Evolutionary conservation across 2,113 vertebrate genomes (phyloP).

Genomic region (Lampris incognitus): DNA sequence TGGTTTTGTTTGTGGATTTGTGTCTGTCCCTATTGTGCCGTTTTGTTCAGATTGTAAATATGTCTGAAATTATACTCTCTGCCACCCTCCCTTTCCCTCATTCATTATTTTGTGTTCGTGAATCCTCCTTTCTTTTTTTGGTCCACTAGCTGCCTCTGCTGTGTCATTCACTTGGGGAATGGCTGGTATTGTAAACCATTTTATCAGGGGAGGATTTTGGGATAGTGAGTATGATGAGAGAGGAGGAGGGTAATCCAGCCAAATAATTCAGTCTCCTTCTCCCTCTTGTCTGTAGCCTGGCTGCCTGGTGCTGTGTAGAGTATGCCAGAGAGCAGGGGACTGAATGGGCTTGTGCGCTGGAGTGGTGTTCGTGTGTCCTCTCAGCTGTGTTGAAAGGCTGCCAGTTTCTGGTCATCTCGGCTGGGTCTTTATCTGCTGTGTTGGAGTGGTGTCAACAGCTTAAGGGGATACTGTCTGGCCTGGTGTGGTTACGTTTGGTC

Average conservation of each 20-base stretch:
- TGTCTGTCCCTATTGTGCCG: constrained; percentile 37
- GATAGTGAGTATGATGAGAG: constrained; percentile 25
- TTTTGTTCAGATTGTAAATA: constrained; percentile 56
- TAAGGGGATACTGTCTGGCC: constrained; percentile 62
- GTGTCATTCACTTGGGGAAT: constrained; percentile 35
- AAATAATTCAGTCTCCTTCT: neutral
- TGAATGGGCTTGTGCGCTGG: constrained; percentile 45
- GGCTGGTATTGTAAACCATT: constrained; percentile 52
- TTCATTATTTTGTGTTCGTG: constrained; percentile 40
- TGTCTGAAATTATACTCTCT: constrained; percentile 22
- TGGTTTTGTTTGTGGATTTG: neutral
- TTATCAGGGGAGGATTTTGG: constrained; percentile 52
- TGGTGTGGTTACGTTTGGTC: constrained; percentile 48
- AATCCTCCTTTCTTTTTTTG: constrained; percentile 34
- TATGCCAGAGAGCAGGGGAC: constrained; percentile 43
- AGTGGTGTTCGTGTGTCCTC: constrained; percentile 37
- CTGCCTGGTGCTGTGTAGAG: constrained; percentile 56
- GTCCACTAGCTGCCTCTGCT: constrained; percentile 32
- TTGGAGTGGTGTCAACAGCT: constrained; percentile 78
- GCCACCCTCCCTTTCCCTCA: constrained; percentile 19
- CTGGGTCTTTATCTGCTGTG: constrained; percentile 77
- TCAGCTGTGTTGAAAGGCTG: constrained; percentile 74
- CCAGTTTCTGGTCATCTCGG: constrained; percentile 73
- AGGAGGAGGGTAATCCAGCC: neutral
- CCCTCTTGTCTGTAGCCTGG: constrained; percentile 45